Evolutionary conservation across 2,888 invertebrate genomes (phyloP), one percentile per base, ranked within the genome.

Genomic region (Synergus itoensis): DNA sequence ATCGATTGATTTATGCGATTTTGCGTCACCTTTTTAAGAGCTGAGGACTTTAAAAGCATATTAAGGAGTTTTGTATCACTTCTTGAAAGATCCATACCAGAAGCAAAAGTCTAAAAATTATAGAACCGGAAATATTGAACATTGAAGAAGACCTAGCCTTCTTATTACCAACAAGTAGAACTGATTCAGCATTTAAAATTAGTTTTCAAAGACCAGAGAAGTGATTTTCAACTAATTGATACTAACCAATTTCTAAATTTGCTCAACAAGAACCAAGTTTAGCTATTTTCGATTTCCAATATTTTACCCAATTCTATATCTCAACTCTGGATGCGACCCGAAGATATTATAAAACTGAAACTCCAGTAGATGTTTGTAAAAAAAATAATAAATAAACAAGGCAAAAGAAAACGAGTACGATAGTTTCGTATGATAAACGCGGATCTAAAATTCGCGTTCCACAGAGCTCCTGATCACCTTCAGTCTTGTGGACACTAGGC

Each of bases 331-430:
- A 36, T 36, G 36, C 5, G 5, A 36, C 0, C 36, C 36, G 36
- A 36, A 7, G 18, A 57, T 18, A 18, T 2, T 57, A 57, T 18
- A 18, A 60, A 60, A 62, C 1, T 7, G 0, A 21, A 60, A 60
- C 1, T 4, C 12, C 5, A 5, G 14, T 62, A 18, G 62, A 14
- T 28, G 11, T n/a, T 57, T 36, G 48, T 12, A 1, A 40, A 9
- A 5, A 53, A 14, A 53, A 40, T 28, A 28, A 40, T 14, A 21
- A 69, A 48, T n/a, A 18, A 73, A 53, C 36, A 73, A 73, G 73
- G 36, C 53, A 36, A 73, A 73, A 53, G 36, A 53, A 28, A 73
- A 40, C 1, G 18, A 73, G 36, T 73, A 73, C 53, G 36, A 73
- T 12, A 36, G 12, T 73, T 53, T 36, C 28, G 73, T 48, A 11